Evolutionary conservation across 2,113 vertebrate species (phyloP), one percentile per base, ranked within the genome.

Genomic region (Eudyptes chrysolophus): DNA sequence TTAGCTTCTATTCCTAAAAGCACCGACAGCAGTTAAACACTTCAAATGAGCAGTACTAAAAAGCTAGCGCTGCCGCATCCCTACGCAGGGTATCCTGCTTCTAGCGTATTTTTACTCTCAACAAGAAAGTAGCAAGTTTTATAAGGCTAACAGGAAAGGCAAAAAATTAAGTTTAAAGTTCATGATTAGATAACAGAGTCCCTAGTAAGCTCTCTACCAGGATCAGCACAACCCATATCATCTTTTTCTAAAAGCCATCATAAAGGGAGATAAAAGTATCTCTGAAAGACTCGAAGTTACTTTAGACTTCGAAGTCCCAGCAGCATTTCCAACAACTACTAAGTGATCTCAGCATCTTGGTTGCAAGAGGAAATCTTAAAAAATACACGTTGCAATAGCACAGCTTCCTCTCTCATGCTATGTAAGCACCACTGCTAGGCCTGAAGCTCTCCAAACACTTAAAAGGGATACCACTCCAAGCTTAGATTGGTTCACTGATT

Each of bases 1-100:
- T 66, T 3, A n/a, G 24, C 5, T 48, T 66, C 51, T 44, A 9
- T 11, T 38, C 54, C 57, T 19, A 52, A 42, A 29, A 94, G 65
- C 48, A 62, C 15, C 1, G 2, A 36, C 48, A 54, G 44, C 24
- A 49, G 49, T 16, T 16, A 20, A 74, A 27, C 20, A 8, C 44
- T 27, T 26, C 5, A n/a, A 19, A 42, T 2, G 25, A 78, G 57
- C 32, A 57, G 66, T 6, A 70, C n/a, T 3, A 26, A 62, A n/a
- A 32, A 77, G 64, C 5, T 5, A 34, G 62, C 51, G 8, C 38
- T 65, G 72, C 42, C 58, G 16, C 2, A 0, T 42, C 38, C 52
- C 48, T 52, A 6, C 11, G 3, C 0, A 1, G 27, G 20, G 12
- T 29, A 49, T 32, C 44, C 65, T 20, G 26, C 13, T 24, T 26